Evolutionary conservation across 2,888 invertebrate genomes (phyloP).

Genomic region (Alcis repandata): DNA sequence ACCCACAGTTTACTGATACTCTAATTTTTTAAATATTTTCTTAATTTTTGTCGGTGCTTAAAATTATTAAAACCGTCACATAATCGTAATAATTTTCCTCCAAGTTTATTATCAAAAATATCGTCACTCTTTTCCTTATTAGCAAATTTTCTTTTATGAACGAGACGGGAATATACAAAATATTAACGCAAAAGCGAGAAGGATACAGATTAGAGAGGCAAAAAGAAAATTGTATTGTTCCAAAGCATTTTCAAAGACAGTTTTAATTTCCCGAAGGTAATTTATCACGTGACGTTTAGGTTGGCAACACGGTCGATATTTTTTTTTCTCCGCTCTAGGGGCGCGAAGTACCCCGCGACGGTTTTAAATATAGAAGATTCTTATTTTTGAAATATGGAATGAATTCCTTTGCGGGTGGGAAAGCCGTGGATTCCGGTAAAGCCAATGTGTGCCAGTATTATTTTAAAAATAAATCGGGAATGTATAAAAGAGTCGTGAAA

Average conservation of each 20-base stretch:
- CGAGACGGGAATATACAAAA: conserved; percentile 46
- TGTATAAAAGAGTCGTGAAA: not conserved
- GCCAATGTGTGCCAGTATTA: conserved; percentile 42
- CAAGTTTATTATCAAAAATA: conserved; percentile 45
- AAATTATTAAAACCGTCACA: conserved; percentile 43
- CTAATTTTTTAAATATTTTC: too few species aligned
- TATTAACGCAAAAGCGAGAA: conserved; percentile 52
- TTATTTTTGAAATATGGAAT: conserved; percentile 71
- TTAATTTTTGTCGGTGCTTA: not conserved
- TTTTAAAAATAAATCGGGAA: conserved; percentile 23
- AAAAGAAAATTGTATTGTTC: conserved; percentile 82
- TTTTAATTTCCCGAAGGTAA: conserved; percentile 87
- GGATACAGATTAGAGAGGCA: conserved; percentile 54
- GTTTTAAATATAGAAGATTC: conserved; percentile 80
- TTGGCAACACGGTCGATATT: conserved; percentile 63
- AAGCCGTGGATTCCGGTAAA: conserved; percentile 44
- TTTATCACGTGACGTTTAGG: conserved; percentile 75
- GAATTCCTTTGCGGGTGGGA: conserved; percentile 78
- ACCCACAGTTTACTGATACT: too few species aligned
- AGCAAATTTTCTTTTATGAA: conserved; percentile 27
- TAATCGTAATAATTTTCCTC: conserved; percentile 41
- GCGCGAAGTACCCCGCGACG: conserved; percentile 76
- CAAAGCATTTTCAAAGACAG: conserved; percentile 70
- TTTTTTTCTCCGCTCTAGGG: conserved; percentile 67
- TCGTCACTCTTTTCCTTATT: conserved; percentile 43